Evolutionary conservation across 2,797 vertebrate genomes (phyloP).

Genomic region (Cephalopachus bancanus): DNA sequence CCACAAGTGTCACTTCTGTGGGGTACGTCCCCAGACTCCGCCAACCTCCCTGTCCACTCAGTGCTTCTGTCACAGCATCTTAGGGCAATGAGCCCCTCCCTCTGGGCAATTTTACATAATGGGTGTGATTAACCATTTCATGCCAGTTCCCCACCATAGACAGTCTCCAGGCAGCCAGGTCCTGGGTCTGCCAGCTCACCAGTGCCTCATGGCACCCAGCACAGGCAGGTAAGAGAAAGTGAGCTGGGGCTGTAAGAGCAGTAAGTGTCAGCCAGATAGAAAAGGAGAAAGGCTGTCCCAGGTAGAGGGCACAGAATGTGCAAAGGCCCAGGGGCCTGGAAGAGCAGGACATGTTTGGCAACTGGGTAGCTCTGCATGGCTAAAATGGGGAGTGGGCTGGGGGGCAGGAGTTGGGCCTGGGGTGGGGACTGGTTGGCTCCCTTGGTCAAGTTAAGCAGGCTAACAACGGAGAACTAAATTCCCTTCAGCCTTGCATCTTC

Average conservation of each 20-base stretch:
- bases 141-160: neutral
- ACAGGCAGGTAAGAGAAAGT: too few relatives aligned
- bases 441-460: neutral
- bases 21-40: too few relatives aligned
- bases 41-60: too few relatives aligned
- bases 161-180: too few relatives aligned
- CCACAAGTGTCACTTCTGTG: neutral
- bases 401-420: neutral
- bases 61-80: too few relatives aligned
- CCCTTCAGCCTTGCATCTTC: fast-evolving
- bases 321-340: neutral
- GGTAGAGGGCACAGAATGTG: neutral
- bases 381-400: too few relatives aligned
- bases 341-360: fast-evolving
- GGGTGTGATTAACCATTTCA: fast-evolving
- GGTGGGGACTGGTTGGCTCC: neutral
- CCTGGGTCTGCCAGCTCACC: neutral
- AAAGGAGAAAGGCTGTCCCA: neutral
- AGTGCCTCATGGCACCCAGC: neutral
- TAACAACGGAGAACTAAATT: neutral
- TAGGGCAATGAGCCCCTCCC: neutral
- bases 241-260: neutral
- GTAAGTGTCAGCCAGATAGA: fast-evolving
- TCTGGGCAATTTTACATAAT: neutral
- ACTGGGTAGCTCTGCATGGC: neutral